phyloP scores from a whole-genome alignment of 2,113 vertebrate genomes.

The Marcusenius ussheri region DNA sequence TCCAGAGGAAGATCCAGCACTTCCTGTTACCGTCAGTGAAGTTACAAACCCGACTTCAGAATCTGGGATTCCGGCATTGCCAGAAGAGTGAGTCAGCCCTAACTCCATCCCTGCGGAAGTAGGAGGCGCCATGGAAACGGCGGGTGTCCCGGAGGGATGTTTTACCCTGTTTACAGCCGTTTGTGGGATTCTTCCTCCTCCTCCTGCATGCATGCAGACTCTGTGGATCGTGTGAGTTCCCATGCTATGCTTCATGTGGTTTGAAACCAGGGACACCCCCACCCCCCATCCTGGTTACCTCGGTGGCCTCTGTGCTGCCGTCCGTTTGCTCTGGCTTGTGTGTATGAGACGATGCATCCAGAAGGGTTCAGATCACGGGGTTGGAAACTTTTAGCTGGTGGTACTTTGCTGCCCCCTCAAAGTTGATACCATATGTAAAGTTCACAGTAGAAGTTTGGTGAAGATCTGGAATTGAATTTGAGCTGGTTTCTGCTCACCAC shows the following conservation, averaged over 20 bases:
- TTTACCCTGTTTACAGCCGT: not conserved
- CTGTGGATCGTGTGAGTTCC: not conserved
- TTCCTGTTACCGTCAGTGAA: not conserved
- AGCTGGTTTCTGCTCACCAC: not conserved
- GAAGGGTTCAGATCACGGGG: not conserved
- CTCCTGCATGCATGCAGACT: not conserved
- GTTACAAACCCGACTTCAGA: not conserved
- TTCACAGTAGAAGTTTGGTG: not conserved
- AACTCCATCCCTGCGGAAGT: not conserved
- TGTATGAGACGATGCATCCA: not conserved
- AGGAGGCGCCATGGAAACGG: not conserved
- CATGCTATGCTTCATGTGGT: not conserved
- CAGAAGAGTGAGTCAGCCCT: not conserved
- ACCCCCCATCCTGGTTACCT: not conserved
- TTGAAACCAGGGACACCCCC: not conserved
- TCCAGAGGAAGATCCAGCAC: not conserved
- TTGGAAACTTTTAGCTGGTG: not conserved
- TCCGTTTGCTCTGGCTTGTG: not conserved
- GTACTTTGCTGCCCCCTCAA: not conserved
- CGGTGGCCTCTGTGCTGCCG: not conserved
- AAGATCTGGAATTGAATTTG: not conserved
- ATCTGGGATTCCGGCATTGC: not conserved
- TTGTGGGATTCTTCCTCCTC: not conserved
- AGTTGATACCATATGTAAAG: not conserved
- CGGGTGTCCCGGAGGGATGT: not conserved